Percentiles rank a stretch among this genome's conserved stretches.
Conservation (phyloP, 2,113 vertebrate species). For the Neolamprologus sp. region DNA sequence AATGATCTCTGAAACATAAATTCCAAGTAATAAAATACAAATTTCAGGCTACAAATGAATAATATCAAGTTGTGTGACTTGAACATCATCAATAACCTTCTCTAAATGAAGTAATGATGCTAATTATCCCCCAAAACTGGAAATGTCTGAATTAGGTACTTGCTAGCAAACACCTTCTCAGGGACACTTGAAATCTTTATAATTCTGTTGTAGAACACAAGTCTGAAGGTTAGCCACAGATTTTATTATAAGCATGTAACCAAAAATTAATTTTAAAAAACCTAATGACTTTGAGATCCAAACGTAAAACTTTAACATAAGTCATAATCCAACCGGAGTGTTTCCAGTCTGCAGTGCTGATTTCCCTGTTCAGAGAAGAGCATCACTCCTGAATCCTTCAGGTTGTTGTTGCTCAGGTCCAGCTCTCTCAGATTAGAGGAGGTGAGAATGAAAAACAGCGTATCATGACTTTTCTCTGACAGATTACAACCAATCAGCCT, state of each 20-base stretch:
- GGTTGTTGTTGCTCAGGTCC: background rate
- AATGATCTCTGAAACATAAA: background rate
- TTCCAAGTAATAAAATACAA: background rate
- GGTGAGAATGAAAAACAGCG: background rate
- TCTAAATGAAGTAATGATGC: background rate
- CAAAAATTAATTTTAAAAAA: background rate
- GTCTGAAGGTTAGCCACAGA: background rate
- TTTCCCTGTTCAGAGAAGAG: background rate
- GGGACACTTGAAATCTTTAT: background rate
- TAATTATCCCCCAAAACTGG: background rate
- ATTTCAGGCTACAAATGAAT: background rate
- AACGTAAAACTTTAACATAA: background rate
- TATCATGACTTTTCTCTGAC: background rate
- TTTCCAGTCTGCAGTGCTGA: background rate
- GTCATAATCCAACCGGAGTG: background rate
- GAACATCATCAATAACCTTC: background rate
- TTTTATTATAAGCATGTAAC: background rate
- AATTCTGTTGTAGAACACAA: background rate
- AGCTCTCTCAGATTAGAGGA: background rate
- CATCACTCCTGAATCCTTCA: background rate
- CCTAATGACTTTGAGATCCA: background rate
- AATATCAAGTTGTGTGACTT: background rate
- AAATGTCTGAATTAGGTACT: background rate
- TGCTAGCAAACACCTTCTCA: background rate
- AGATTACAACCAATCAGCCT: background rate